Evolutionary conservation across 2,113 vertebrate species (phyloP).

Genomic region (Dasyurus viverrinus): DNA sequence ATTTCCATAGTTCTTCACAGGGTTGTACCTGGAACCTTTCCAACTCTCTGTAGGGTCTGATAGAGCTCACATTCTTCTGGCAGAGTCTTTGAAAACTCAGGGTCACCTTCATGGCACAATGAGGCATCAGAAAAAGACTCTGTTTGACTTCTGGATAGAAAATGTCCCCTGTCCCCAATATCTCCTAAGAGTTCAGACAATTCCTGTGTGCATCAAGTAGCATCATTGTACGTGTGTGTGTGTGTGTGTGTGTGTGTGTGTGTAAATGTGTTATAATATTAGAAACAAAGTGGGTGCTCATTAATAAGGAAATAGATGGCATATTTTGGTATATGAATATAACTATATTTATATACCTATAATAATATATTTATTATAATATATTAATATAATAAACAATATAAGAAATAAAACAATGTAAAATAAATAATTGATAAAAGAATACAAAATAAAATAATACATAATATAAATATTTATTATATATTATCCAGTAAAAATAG

Average conservation of each 20-base stretch:
- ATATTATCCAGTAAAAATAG: neutral
- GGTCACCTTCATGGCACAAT: neutral
- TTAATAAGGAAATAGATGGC: neutral
- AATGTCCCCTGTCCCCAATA: neutral
- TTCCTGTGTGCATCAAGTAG: neutral
- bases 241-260: too few relatives aligned
- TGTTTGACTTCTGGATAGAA: neutral
- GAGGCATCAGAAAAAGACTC: neutral
- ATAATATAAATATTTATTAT: too few relatives aligned
- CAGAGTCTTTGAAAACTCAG: neutral
- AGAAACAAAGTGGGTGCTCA: neutral
- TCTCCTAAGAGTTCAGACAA: neutral
- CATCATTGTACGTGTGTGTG: neutral
- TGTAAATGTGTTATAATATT: neutral
- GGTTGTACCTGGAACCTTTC: neutral
- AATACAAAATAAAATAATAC: too few relatives aligned
- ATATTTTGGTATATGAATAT: neutral
- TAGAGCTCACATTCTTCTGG: neutral
- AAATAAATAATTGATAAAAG: too few relatives aligned
- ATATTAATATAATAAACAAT: too few relatives aligned
- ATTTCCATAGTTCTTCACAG: neutral
- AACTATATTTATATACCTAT: too few relatives aligned
- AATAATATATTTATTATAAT: too few relatives aligned
- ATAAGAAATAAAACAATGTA: too few relatives aligned
- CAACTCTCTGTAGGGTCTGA: neutral